A percentile compares a stretch with the other conserved stretches of the same genome.
Evolutionary conservation across 2,888 invertebrate species (phyloP).

Genomic region (Achlya flavicornis): DNA sequence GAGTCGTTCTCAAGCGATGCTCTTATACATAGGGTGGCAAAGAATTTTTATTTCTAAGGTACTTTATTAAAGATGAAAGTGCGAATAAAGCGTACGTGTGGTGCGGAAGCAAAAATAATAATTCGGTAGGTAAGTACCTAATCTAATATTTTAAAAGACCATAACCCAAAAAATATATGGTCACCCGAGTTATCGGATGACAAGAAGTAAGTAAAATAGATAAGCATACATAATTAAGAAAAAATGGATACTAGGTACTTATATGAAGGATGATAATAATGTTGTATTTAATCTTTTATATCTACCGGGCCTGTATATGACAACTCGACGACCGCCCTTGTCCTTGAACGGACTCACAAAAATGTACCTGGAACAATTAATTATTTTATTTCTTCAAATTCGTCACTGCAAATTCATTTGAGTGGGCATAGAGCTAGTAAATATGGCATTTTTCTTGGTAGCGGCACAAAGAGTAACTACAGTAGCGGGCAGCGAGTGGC

Average conservation of each 20-base stretch:
- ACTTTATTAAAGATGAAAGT: neutral
- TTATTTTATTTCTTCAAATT: neutral
- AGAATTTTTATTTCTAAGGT: too few species aligned
- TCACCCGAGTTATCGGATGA: too few species aligned
- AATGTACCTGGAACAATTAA: conserved; percentile 85
- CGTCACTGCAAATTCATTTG: too few species aligned
- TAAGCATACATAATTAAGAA: conserved; percentile 33
- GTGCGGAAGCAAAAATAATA: neutral
- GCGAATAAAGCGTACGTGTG: neutral
- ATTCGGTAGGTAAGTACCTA: neutral
- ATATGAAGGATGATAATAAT: conserved; percentile 40
- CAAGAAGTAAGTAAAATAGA: neutral
- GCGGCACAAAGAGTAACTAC: too few species aligned
- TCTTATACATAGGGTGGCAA: too few species aligned
- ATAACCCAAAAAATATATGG: neutral
- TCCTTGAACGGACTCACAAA: conserved; percentile 92
- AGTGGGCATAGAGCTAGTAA: too few species aligned
- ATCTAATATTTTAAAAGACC: too few species aligned
- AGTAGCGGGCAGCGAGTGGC: too few species aligned
- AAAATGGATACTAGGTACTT: conserved; percentile 45
- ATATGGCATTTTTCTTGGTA: too few species aligned
- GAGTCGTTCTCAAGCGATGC: too few species aligned
- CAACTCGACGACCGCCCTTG: conserved; percentile 88
- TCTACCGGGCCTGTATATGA: conserved; percentile 90
- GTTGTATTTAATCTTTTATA: conserved; percentile 43